Percentiles rank a stretch among this genome's conserved stretches.
Conservation (phyloP, 2,888 invertebrate genomes). For the Pachydiplax longipennis region DNA sequence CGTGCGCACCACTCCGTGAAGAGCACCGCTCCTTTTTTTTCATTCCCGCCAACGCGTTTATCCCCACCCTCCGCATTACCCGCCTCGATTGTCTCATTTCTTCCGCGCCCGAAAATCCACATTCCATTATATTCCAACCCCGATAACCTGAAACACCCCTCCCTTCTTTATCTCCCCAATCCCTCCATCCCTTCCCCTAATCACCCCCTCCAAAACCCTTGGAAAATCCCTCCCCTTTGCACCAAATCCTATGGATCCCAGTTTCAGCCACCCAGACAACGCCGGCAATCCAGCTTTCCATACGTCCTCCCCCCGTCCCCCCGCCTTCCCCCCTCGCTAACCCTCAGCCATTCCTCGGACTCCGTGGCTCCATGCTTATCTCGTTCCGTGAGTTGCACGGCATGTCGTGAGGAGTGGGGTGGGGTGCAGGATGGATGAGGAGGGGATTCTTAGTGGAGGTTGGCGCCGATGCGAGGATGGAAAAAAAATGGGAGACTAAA, state of each 20-base stretch:
- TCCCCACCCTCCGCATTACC: neutral
- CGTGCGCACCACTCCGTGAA: too few relatives aligned
- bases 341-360: constrained; percentile 7
- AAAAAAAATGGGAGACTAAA: neutral
- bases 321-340: neutral
- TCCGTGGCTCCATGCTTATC: constrained; percentile 36
- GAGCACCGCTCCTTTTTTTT: neutral
- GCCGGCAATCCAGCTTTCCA: neutral
- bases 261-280: neutral
- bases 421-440: neutral
- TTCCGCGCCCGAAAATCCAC: neutral
- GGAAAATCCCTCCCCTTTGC: neutral
- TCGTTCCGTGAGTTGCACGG: constrained; percentile 32
- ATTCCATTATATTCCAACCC: neutral
- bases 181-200: neutral
- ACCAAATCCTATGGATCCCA: neutral
- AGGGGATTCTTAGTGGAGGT: neutral
- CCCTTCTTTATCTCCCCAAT: neutral
- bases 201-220: neutral
- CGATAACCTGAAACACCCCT: neutral
- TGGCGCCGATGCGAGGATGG: neutral
- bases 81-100: neutral
- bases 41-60: neutral
- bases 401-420: constrained; percentile 1
- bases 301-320: neutral